Conservation (phyloP, 2,113 vertebrate genomes). For the Halichoerus grypus region DNA sequence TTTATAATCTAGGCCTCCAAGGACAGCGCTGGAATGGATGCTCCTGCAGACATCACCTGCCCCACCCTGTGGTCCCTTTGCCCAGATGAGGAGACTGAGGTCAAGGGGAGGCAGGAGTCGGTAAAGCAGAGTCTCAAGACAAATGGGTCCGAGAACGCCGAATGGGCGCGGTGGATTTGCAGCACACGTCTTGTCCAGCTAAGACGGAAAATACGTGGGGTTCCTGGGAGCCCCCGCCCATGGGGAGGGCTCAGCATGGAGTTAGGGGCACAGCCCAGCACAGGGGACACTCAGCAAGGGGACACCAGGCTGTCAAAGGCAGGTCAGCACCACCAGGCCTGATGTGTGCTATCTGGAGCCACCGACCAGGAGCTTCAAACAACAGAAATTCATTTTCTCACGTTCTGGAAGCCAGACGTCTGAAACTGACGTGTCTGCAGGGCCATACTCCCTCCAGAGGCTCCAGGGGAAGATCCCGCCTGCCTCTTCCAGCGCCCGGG, state of each 20-base stretch:
- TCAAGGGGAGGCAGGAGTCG: background rate
- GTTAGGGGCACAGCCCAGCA: background rate
- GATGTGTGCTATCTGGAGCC: background rate
- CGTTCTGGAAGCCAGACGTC: background rate
- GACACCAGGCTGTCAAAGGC: background rate
- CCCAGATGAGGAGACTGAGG: background rate
- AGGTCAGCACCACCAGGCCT: fast-evolving
- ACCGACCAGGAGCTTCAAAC: background rate
- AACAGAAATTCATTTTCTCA: background rate
- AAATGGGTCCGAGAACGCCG: background rate
- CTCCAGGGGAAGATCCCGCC: too few relatives aligned
- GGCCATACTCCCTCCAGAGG: fast-evolving
- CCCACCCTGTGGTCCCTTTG: fast-evolving
- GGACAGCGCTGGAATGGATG: fast-evolving
- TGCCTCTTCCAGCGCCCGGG: background rate
- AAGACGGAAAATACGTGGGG: fast-evolving
- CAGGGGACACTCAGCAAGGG: background rate
- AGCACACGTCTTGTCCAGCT: fast-evolving
- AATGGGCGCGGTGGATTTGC: fast-evolving
- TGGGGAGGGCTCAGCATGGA: fast-evolving
- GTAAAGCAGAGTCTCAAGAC: background rate
- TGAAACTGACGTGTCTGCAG: fast-evolving
- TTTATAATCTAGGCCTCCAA: background rate
- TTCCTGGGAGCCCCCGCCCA: background rate
- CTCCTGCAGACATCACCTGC: background rate